These are phyloP conservation scores for Microcebus jonahi DNA, from an alignment of 2,113 vertebrate species.

Conservation along the genomic window DNA sequence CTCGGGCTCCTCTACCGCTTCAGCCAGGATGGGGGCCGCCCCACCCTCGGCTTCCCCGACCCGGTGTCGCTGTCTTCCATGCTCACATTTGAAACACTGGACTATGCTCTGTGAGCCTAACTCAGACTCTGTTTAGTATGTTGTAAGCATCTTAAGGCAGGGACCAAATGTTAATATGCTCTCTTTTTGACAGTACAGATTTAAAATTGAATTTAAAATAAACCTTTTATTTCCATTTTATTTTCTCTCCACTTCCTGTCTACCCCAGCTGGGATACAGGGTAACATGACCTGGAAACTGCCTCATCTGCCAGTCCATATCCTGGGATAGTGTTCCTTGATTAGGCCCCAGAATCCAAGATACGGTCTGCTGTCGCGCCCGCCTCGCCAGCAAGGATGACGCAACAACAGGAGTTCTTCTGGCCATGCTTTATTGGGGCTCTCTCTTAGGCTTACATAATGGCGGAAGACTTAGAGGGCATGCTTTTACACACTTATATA, in stretches of 20 bases:
- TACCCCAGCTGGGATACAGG: neutral
- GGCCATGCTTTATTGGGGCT: too few relatives aligned
- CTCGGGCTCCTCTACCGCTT: fast-evolving
- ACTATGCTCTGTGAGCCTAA: neutral
- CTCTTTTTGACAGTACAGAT: neutral
- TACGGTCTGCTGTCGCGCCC: neutral
- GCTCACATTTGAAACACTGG: neutral
- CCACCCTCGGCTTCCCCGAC: neutral
- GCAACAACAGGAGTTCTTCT: too few relatives aligned
- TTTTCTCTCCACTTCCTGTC: neutral
- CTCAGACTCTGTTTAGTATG: neutral
- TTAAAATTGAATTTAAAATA: neutral
- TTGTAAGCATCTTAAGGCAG: neutral
- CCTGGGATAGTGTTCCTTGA: neutral
- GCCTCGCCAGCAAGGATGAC: too few relatives aligned
- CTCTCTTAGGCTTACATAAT: too few relatives aligned
- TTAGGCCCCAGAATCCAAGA: neutral
- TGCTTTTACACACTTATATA: too few relatives aligned
- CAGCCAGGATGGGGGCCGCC: too few relatives aligned
- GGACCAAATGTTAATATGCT: neutral
- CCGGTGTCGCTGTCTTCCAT: neutral
- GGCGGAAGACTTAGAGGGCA: too few relatives aligned
- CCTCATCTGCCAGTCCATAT: neutral
- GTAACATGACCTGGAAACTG: neutral
- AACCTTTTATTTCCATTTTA: neutral